Evolutionary conservation across 2,888 invertebrate genomes (phyloP), one percentile per base, ranked within the genome.

Genomic region (Drymonia ruficornis): DNA sequence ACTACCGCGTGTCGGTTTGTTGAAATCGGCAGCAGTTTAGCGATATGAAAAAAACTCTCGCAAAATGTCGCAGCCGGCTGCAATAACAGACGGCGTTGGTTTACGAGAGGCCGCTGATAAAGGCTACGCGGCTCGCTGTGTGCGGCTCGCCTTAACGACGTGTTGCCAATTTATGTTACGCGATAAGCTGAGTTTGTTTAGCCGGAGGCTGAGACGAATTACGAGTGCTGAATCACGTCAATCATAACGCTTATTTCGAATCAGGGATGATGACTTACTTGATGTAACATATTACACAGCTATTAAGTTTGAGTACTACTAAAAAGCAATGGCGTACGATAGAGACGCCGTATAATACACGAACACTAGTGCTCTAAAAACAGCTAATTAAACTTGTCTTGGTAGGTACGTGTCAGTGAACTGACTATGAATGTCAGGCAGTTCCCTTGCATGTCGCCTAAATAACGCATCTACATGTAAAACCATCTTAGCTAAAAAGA

Each of bases 111-210:
- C 67, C 69, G 81, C 88, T 87, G 91, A 90, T 91, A 91, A 91
- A 88, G 81, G 81, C 71, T 67, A 67, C 72, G 77, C 77, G 79
- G 77, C 75, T 83, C 83, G 81, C 80, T 79, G 80, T 79, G 81
- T 80, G 84, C 83, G 87, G 86, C 78, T 78, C 86, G 87, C 89
- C 89, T 91, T 91, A 87, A 91, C 91, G 91, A 91, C 86, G 88
- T 89, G 91, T 88, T 86, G 91, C 90, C 91, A 91, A 92, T 91
- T 91, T 92, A 91, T 91, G 85, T 86, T 78, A 76, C 75, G 83
- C 89, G 91, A 92, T 92, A 92, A 91, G 90, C 91, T 78, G 82
- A 89, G 86, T 88, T 89, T 88, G 89, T 90, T 89, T 88, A 83
- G 86, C 87, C 83, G 78, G 76, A 77, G 83, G 84, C 81, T 72